Conservation (phyloP, 2,113 vertebrate genomes). For the Gymnorhina tibicen region DNA sequence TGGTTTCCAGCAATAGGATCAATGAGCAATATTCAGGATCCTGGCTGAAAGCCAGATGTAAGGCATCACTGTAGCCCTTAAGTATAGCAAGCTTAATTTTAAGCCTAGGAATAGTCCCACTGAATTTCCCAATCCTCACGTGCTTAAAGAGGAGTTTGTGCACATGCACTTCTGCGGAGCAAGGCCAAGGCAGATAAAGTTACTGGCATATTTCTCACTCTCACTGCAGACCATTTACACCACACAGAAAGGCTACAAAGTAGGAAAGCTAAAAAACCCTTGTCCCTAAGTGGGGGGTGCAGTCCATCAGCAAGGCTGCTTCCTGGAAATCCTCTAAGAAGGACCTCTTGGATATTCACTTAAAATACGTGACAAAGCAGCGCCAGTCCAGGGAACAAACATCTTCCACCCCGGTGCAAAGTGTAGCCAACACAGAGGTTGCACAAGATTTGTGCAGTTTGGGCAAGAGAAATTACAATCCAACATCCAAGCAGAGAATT, state of each 20-base stretch:
- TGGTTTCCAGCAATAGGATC: neutral
- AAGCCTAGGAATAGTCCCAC: neutral
- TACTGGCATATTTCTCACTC: neutral
- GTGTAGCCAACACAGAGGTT: neutral
- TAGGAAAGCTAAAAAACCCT: neutral
- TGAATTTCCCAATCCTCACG: neutral
- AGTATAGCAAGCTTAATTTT: constrained; percentile 38
- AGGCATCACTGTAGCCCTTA: neutral
- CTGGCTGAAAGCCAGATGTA: neutral
- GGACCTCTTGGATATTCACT: neutral
- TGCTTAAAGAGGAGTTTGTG: neutral
- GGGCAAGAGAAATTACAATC: neutral
- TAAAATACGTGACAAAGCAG: neutral
- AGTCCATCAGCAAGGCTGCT: neutral
- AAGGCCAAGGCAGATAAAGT: neutral
- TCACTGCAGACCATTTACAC: neutral
- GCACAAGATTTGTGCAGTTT: neutral
- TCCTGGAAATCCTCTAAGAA: neutral
- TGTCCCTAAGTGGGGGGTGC: neutral
- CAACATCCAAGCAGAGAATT: neutral
- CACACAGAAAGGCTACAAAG: neutral
- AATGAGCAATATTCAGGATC: constrained; percentile 39
- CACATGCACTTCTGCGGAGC: neutral
- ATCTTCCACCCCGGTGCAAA: neutral
- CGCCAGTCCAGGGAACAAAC: neutral